Conservation (phyloP, 2,888 invertebrate genomes). For the Xanthostigma xanthostigma region DNA sequence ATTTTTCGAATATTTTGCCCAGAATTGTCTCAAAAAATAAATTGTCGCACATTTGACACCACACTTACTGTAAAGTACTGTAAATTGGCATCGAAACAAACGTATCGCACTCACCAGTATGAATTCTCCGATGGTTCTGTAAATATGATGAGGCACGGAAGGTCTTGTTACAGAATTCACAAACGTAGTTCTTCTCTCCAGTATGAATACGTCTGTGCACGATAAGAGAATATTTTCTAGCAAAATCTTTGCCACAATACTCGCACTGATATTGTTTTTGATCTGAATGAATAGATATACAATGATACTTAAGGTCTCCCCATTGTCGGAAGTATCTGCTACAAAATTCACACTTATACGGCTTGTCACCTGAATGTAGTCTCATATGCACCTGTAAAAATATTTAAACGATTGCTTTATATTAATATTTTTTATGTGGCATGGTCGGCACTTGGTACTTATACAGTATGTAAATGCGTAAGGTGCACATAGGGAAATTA, state of each 20-base stretch:
- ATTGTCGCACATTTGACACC: neutral
- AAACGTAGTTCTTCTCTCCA: conserved; percentile 74
- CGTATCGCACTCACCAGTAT: conserved; percentile 44
- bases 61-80: too few species aligned
- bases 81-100: too few species aligned
- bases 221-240: conserved; percentile 72
- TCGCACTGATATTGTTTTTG: conserved; percentile 77
- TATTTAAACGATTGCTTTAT: neutral
- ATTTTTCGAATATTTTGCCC: too few species aligned
- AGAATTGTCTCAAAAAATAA: conserved; percentile 2
- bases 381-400: conserved; percentile 51
- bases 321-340: conserved; percentile 69
- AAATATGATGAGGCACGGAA: conserved; percentile 78
- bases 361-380: conserved; percentile 71
- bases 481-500: too few species aligned
- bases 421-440: too few species aligned
- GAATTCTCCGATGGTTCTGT: conserved; percentile 69
- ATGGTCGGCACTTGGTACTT: too few species aligned
- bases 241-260: conserved; percentile 78
- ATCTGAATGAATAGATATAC: conserved; percentile 65
- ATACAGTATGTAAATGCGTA: too few species aligned
- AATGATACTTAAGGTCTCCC: conserved; percentile 80
- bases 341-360: conserved; percentile 69
- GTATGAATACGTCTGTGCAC: conserved; percentile 77
- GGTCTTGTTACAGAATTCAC: conserved; percentile 67